Evolutionary conservation across 2,888 invertebrate species (phyloP).

Genomic region (Danaus chrysippus): DNA sequence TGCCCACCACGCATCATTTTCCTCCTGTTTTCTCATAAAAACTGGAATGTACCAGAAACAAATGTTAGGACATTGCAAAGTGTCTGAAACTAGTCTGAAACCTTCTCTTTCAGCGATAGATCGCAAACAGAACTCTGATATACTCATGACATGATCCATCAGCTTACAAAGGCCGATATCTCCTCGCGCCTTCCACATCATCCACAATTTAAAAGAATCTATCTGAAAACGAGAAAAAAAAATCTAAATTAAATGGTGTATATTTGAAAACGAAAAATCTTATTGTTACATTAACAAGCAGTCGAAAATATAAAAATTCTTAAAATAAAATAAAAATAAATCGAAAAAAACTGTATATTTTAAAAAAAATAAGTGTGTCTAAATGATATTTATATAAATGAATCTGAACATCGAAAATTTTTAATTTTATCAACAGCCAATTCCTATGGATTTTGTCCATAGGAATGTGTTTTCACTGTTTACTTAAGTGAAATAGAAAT

Average conservation of each 20-base stretch:
- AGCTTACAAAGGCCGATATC: slow-evolving; percentile 77
- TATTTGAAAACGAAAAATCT: no score
- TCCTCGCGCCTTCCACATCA: slow-evolving; percentile 93
- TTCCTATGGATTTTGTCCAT: no score
- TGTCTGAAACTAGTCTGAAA: slow-evolving; percentile 79
- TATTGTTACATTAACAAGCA: no score
- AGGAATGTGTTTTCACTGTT: no score
- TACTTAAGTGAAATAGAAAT: no score
- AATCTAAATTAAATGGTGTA: neutral
- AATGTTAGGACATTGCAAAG: slow-evolving; percentile 88
- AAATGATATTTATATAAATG: neutral
- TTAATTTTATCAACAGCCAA: no score
- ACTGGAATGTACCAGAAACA: slow-evolving; percentile 91
- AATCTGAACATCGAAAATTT: no score
- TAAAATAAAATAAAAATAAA: neutral
- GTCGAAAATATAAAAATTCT: no score
- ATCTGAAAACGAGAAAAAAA: slow-evolving; percentile 67
- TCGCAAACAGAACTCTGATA: slow-evolving; percentile 78
- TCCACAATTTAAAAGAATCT: slow-evolving; percentile 95
- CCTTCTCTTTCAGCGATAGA: slow-evolving; percentile 73
- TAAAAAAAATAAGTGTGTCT: neutral
- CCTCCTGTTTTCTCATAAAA: slow-evolving; percentile 63
- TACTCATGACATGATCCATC: slow-evolving; percentile 82
- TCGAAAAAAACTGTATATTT: neutral
- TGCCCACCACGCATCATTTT: slow-evolving; percentile 74